These are phyloP conservation scores for Takifugu flavidus DNA, from an alignment of 2,113 vertebrate genomes.

Conservation along the genomic window DNA sequence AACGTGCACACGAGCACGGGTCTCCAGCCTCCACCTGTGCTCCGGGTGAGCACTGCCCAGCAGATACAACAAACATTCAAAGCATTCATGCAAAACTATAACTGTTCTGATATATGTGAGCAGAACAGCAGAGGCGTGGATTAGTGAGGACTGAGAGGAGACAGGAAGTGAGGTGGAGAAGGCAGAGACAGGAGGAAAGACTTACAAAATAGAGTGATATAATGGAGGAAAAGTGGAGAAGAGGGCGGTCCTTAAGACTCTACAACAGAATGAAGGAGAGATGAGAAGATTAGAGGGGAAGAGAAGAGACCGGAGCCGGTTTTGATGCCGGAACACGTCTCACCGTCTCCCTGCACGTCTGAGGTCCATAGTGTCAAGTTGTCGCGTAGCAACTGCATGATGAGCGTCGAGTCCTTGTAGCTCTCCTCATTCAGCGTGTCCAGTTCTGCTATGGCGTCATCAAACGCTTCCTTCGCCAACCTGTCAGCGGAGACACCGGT, in stretches of 20 bases:
- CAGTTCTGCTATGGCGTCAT: slow-evolving; percentile 97
- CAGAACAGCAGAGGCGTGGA: too few relatives aligned
- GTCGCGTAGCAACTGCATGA: slow-evolving; percentile 99
- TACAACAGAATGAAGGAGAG: slow-evolving; percentile 46
- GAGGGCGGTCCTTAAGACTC: slow-evolving; percentile 67
- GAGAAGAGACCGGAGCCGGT: not conserved
- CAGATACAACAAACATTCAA: too few relatives aligned
- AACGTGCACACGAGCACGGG: too few relatives aligned
- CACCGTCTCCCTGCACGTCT: slow-evolving; percentile 97
- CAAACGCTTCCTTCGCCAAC: slow-evolving; percentile 91
- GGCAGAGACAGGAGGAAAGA: slow-evolving; percentile 41
- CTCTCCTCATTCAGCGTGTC: slow-evolving; percentile 98
- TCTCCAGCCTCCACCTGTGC: too few relatives aligned
- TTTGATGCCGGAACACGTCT: slow-evolving; percentile 43
- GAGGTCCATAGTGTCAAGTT: slow-evolving; percentile 99
- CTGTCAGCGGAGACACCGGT: slow-evolving; percentile 15
- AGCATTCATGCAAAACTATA: too few relatives aligned
- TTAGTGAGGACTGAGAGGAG: slow-evolving; percentile 4
- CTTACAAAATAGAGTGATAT: slow-evolving; percentile 67
- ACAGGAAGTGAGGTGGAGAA: not conserved
- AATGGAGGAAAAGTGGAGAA: slow-evolving; percentile 51
- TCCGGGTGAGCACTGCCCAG: too few relatives aligned
- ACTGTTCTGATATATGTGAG: too few relatives aligned
- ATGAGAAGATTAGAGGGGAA: slow-evolving; percentile 46
- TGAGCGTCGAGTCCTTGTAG: slow-evolving; percentile 99